Conservation (phyloP, 2,113 vertebrate genomes). For the Trinectes maculatus region DNA sequence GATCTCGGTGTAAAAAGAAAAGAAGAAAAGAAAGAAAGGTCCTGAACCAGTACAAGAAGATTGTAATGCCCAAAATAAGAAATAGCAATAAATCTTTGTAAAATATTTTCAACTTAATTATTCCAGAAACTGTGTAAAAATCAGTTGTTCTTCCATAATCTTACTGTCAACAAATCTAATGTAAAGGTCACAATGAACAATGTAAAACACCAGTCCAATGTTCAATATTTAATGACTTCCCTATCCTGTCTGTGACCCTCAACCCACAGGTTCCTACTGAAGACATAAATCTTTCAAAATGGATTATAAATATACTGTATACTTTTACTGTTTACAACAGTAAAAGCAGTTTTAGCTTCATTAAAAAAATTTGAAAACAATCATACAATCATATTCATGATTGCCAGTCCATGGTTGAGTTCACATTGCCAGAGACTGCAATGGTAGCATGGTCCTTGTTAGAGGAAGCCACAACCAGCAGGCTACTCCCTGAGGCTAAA, state of each 20-base stretch:
- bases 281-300: neutral
- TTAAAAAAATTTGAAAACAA: too few species aligned
- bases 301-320: neutral
- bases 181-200: neutral
- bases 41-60: too few species aligned
- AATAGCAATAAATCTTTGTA: too few species aligned
- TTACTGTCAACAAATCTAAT: neutral
- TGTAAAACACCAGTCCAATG: neutral
- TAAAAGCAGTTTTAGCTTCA: too few species aligned
- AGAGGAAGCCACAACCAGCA: neutral
- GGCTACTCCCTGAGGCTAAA: neutral
- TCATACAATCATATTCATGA: too few species aligned
- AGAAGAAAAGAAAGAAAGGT: too few species aligned
- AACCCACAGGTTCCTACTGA: neutral
- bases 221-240: neutral
- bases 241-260: neutral
- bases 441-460: neutral
- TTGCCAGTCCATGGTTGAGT: neutral
- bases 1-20: slow-evolving; percentile 1
- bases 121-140: too few species aligned
- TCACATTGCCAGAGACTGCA: neutral
- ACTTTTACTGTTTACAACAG: neutral
- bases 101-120: too few species aligned
- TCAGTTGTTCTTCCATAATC: neutral
- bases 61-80: too few species aligned